Evolutionary conservation across 1,140 invertebrate genomes (phyloP), one percentile per base, ranked within the genome.

Genomic region (Papilio machaon): DNA sequence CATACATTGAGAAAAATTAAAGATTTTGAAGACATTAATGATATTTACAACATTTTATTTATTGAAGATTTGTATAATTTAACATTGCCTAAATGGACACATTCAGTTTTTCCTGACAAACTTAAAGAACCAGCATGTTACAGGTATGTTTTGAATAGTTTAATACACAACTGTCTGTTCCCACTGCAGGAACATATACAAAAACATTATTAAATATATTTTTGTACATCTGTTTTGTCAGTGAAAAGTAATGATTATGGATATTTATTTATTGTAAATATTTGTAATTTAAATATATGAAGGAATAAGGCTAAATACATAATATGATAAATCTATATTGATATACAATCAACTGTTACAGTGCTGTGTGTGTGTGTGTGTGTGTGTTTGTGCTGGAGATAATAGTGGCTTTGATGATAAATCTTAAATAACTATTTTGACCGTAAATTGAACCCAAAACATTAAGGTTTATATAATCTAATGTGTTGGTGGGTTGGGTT

Each of bases 31-130:
- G 88, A 90, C 73, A 88, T 97, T 2, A 94, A 96, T 82, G 96
- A 96, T 83, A 90, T 98, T 19, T 97, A 97, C 87, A 96, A 96
- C 86, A 96, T 93, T 19, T 91, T 98, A 23, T 95, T 94, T 73
- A 97, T 98, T 85, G 97, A 98, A 91, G 95, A 90, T 80, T 85
- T 96, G 19, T 96, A 97, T 85, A 97, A 98, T 76, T 96, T 96
- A 81, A 96, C 96, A 15, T 91, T 98, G 64, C 97, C 97, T 0
- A 91, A 95, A 13, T 98, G 97, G 97, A 97, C 97, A 38, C 84
- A 86, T 4, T 85, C 84, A 30, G 94, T 96, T 4, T 96, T 92
- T 88, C 96, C 96, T 35, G 91, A 96, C 52, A 94, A 94, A 85
- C 80, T 96, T 82, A 88, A 87, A 85, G 87, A 91, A 74, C 88